Percentiles rank a stretch among this genome's conserved stretches.
Conservation (phyloP, 2,113 vertebrate species). For the Oncorhynchus mykiss region DNA sequence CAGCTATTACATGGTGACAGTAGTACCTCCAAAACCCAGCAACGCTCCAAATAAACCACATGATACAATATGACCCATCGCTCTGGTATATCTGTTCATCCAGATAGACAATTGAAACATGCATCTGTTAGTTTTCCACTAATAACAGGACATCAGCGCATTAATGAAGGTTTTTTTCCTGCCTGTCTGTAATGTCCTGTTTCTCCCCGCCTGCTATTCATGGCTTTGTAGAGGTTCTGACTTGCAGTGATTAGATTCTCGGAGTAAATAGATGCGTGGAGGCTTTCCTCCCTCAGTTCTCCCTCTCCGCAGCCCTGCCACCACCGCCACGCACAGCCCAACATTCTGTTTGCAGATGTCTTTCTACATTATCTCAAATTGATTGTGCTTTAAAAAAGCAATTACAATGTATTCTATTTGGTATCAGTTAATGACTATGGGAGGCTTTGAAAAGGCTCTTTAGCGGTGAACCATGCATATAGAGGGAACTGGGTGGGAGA, state of each 20-base stretch:
- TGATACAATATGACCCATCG: conserved; percentile 5
- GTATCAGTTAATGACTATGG: conserved; percentile 69
- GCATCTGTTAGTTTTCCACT: conserved; percentile 38
- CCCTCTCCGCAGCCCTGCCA: conserved; percentile 16
- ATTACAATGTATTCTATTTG: conserved; percentile 70
- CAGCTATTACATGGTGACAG: too few relatives aligned
- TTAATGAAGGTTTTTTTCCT: conserved; percentile 39
- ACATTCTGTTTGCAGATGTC: conserved; percentile 50
- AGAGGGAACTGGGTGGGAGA: conserved; percentile 15
- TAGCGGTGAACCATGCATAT: conserved; percentile 66
- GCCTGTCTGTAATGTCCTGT: conserved; percentile 33
- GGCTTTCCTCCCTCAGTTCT: conserved; percentile 40
- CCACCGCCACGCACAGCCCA: conserved; percentile 2
- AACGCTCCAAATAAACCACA: conserved; percentile 29
- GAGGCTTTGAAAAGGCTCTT: conserved; percentile 66
- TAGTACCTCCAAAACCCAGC: conserved; percentile 1
- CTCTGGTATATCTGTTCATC: conserved; percentile 25
- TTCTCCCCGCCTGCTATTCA: conserved; percentile 27
- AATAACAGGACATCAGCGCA: conserved; percentile 46
- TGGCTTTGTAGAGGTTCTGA: conserved; percentile 25
- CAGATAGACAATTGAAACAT: conserved; percentile 16
- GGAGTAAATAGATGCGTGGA: conserved; percentile 54
- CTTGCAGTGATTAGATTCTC: conserved; percentile 63
- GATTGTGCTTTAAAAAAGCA: conserved; percentile 66
- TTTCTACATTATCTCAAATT: conserved; percentile 72